Base-by-base conservation (phyloP, 2,888 invertebrate genomes). In the Dexiosoma caninum region DNA sequence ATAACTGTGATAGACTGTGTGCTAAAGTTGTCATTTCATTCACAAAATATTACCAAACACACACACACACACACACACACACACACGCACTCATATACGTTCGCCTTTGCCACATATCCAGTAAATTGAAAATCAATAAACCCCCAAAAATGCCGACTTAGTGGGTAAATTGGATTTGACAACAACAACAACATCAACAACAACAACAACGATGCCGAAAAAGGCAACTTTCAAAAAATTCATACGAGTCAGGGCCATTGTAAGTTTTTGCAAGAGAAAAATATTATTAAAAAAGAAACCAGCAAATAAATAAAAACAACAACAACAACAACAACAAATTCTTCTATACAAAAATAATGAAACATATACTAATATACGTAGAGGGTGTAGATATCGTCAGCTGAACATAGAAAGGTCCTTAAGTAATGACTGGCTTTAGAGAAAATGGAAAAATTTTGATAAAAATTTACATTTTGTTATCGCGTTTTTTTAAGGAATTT, bases 141-240 rank as follows among this genome's bases (percentile, higher is more conserved):
- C 83, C 84, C 82, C 81, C 83, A 82, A 53, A 84, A 85, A 83
- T 85, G 82, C 77, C 74, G 85, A 85, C 87, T 87, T 87, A 85
- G 82, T 84, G 83, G 84, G 85, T 76, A 87, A 87, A 87, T 87
- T 86, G 86, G 85, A 86, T 87, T 85, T 86, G 80, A 14, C 81
- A 60, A 84, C 81, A 84, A 83, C 81, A 23, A n/a, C n/a, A n/a
- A n/a, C n/a, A n/a, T n/a, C n/a, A n/a, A 14, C 81, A 60, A 84
- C 81, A 84, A 83, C 81, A 23, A 19, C 27, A 60, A 37, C 32
- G 49, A 44, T 27, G n/a, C 19, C 35, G 64, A n/a, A 37, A 51
- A 51, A 70, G 37, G 37, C n/a, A 32, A 40, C 46, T 23, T 49
- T 51, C 40, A 16, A 59, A 53, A 44, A 59, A 40, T 37, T 78